Percentiles rank a stretch among this genome's conserved stretches.
Conservation (phyloP, 2,113 vertebrate genomes). For the Sitta europaea region DNA sequence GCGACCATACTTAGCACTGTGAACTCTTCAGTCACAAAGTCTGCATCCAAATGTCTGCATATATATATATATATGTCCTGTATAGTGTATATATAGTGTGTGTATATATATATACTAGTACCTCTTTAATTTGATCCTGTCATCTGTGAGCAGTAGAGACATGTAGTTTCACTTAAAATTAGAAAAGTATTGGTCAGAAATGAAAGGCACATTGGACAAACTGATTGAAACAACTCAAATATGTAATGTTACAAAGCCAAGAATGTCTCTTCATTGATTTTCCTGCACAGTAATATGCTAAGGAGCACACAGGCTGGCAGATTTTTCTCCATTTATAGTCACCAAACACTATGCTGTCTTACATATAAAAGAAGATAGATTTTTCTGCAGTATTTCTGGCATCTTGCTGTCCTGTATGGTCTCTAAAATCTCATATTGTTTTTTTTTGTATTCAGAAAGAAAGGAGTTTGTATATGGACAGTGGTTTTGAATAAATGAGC, state of each 20-base stretch:
- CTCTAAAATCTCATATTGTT: neutral
- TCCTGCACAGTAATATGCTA: neutral
- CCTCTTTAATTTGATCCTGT: neutral
- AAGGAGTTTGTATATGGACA: neutral
- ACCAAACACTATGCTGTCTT: neutral
- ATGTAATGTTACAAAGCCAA: neutral
- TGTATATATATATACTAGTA: neutral
- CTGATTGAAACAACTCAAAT: neutral
- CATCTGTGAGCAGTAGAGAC: neutral
- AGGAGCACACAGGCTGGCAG: neutral
- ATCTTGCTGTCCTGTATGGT: neutral
- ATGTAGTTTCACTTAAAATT: neutral
- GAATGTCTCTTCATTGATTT: neutral
- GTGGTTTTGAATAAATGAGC: neutral
- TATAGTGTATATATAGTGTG: too few species aligned
- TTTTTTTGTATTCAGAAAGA: neutral
- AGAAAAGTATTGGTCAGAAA: neutral
- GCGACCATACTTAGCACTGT: neutral
- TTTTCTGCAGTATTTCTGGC: neutral
- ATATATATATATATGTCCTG: neutral
- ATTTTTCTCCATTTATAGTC: neutral
- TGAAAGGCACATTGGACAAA: neutral
- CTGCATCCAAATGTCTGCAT: neutral
- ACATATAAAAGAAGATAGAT: neutral
- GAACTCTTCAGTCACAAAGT: neutral